Evolutionary conservation across 2,888 invertebrate species (phyloP), one percentile per base, ranked within the genome.

Genomic region (Melieria crassipennis): DNA sequence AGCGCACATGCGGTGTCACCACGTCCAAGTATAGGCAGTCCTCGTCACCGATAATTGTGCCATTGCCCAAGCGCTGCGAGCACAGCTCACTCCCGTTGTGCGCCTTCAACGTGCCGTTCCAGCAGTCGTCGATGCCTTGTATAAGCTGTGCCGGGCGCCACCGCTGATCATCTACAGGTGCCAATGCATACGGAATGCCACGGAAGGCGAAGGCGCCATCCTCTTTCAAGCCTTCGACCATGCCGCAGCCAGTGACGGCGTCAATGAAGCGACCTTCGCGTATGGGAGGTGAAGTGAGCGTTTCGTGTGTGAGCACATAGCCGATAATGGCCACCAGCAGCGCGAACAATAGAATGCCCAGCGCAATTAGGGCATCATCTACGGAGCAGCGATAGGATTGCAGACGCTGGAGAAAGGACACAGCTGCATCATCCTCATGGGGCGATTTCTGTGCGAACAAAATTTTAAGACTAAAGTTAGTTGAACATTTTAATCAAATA

Each of bases 1-100:
- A 95, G 62, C 93, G 89, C 4, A 95, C 92, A 76, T 92, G 91
- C 0, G 96, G 95, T 1, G 95, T 94, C 48, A 93, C 91, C 1
- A 96, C 90, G 80, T 96, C 95, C 7, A 96, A 86, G 16, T 93
- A 93, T 52, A 96, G 87, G 78, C 96, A 96, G 84, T 96, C 92
- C 85, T 96, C 96, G 4, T 88, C 87, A 0, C 94, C 94, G n/a
- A 89, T 88, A 13, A 90, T 87, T 0, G 89, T 90, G 42, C 92
- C 91, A 78, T 92, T 91, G 70, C 90, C 89, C 70, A 92, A 88
- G 63, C 92, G 89, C 82, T 95, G 95, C 78, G 91, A 87, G 82
- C 95, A 95, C 0, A 89, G 87, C 0, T 91, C 89, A 0, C 91
- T 91, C 4, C 89, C 88, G 72, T 92, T 91, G 83, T 93, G 92